Evolutionary conservation across 2,888 invertebrate species (phyloP), one percentile per base, ranked within the genome.

Genomic region (Chloroclystis v-ata): DNA sequence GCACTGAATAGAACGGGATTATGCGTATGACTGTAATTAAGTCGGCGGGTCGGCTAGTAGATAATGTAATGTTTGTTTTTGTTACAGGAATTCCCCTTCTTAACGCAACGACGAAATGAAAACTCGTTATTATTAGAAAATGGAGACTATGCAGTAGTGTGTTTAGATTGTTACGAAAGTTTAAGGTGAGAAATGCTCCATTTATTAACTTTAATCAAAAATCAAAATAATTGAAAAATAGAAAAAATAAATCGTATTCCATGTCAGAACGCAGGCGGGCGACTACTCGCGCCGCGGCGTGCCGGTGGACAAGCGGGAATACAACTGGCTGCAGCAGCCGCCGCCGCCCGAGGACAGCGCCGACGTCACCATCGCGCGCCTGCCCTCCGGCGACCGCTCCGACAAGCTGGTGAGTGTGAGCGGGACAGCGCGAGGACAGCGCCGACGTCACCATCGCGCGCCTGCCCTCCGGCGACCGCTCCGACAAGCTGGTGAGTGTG

Each of bases 271-370:
- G 69, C 97, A 97, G 81, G 95, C 95, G 72, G 91, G 94, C 52
- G 96, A 96, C 81, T 96, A 96, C 85, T 95, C 94, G 85, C 89
- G 95, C 63, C 95, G 96, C 90, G 96, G 96, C 59, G 91, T 97
- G 65, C 97, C 97, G 6, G 90, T 95, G 38, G 96, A 96, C 64
- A 95, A 96, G 88, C 89, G 97, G 60, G 95, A 95, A 79, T 97
- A 97, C 86, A 97, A 96, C 89, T 97, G 97, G 96, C 94, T 96
- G 72, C 94, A 95, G 65, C 95, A 96, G 76, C 96, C 96, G 47
- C 96, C 96, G 54, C 96, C 97, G 47, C 96, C 96, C 0, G 96
- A 96, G 82, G 95, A 95, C 82, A 94, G 94, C 73, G 95, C 95
- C 1, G 95, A 95, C 77, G 94, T 93, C 57, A 91, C 94, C 61